Percentiles rank a stretch among this genome's conserved stretches.
These are phyloP conservation scores for Melipona quadrifasciata DNA, from an alignment of 1,140 invertebrate species.

Conservation along the genomic window DNA sequence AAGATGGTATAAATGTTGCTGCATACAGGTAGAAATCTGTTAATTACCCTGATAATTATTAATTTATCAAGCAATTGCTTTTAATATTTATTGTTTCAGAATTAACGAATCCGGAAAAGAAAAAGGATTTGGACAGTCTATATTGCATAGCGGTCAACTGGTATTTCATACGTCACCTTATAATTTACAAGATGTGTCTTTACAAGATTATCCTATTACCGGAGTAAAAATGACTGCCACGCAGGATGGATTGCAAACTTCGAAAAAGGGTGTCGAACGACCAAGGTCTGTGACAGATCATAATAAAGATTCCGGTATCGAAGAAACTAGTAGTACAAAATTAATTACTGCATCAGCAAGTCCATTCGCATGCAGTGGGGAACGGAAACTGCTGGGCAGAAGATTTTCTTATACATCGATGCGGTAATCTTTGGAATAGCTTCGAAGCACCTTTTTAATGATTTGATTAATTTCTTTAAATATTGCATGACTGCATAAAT, in stretches of 20 bases:
- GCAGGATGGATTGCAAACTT: conserved; percentile 66
- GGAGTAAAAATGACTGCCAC: conserved; percentile 70
- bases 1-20: conserved; percentile 92
- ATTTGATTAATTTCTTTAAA: conserved; percentile 49
- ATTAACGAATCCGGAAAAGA: conserved; percentile 86
- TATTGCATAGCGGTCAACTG: conserved; percentile 93
- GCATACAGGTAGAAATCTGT: conserved; percentile 84
- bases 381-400: conserved; percentile 82
- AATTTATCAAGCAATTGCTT: conserved; percentile 13
- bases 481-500: conserved; percentile 34
- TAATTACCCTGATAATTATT: neutral
- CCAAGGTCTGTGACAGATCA: conserved; percentile 76
- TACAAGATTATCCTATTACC: conserved; percentile 84
- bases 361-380: conserved; percentile 76
- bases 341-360: conserved; percentile 76
- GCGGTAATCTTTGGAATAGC: conserved; percentile 65
- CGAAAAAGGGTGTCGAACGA: conserved; percentile 73
- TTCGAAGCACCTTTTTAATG: conserved; percentile 38
- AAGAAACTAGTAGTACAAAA: conserved; percentile 72
- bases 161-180: conserved; percentile 95
- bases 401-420: conserved; percentile 86
- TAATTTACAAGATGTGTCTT: conserved; percentile 88
- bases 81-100: conserved; percentile 68
- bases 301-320: conserved; percentile 69
- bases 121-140: conserved; percentile 95